Base-by-base conservation (phyloP, 2,797 vertebrate species). In the Anniella stebbinsi region DNA sequence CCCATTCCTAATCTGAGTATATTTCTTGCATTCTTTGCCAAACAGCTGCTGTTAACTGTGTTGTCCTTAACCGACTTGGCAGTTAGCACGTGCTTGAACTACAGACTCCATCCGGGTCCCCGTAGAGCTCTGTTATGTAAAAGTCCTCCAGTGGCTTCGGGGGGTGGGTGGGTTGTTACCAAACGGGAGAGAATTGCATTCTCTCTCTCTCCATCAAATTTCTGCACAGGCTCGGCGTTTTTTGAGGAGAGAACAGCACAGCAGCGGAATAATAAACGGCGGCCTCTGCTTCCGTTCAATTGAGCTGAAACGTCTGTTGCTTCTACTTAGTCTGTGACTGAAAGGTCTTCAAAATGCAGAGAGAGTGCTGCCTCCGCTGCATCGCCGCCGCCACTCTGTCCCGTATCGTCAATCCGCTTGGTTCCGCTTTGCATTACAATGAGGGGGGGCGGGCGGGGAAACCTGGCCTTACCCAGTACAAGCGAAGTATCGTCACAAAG, bases 51-150 rank as follows among this genome's bases (percentile, higher is more conserved):
- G 30, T 10, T 54, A 66, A 69, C 75, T 4, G 84, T 10, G 13
- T 23, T 72, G 78, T 85, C 90, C 91, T 91, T 77, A 77, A 51
- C 78, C 63, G 89, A 45, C 75, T 76, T 36, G 87, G 83, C 88
- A 90, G 60, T 84, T 48, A 23, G 28, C 4, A 30, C 70, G 36
- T 36, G 7, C 81, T 75, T 67, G 25, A 84, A 73, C 87, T 25
- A 23, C 63, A 77, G 86, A 80, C 1, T 3, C 48, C n/a, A n/a
- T n/a, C n/a, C 33, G 23, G 33, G 7, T 60, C 88, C 60, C 89
- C 80, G 0, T 76, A 66, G 60, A 21, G 21, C 28, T 77, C 75
- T 4, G 15, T 91, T 91, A 85, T 2, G 28, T 90, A 88, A 89
- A 72, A 87, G 87, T 76, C 85, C 69, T 86, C 69, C 69, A 51